Conservation (phyloP, 1,140 invertebrate species). For the Diplogasteroides magnus region DNA sequence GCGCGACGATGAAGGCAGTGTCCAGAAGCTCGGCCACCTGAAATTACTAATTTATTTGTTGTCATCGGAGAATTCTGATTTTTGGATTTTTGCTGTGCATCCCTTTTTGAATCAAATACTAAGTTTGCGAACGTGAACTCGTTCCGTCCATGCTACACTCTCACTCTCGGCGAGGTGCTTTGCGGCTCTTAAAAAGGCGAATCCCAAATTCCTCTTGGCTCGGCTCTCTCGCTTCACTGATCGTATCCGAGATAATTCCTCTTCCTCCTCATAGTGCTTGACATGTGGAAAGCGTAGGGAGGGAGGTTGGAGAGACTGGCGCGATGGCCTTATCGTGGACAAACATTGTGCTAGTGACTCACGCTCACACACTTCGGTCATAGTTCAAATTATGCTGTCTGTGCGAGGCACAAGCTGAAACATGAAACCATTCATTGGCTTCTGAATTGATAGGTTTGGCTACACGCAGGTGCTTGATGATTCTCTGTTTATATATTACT, state of each 20-base stretch:
- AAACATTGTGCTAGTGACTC: neutral
- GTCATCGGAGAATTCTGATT: no score
- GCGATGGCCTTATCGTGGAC: neutral
- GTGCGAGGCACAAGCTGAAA: slow-evolving; percentile 50
- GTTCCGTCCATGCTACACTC: no score
- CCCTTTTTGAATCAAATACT: no score
- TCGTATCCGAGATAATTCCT: no score
- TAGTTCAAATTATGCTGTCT: slow-evolving; percentile 59
- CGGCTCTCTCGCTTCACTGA: no score
- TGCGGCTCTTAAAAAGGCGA: neutral
- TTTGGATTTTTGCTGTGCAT: no score
- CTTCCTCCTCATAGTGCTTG: neutral
- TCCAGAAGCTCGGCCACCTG: slow-evolving; percentile 61
- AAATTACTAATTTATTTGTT: no score
- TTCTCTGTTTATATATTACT: slow-evolving; percentile 69
- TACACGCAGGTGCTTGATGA: slow-evolving; percentile 87
- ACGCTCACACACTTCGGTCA: neutral
- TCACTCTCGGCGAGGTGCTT: no score
- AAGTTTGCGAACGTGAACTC: no score
- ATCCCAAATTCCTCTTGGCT: neutral
- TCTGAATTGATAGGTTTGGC: slow-evolving; percentile 58
- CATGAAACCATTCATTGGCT: no score
- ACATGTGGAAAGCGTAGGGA: neutral
- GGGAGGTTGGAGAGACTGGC: neutral
- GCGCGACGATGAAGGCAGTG: slow-evolving; percentile 51